Evolutionary conservation across 2,797 vertebrate species (phyloP).

Genomic region (Yasuhikotakia modesta): DNA sequence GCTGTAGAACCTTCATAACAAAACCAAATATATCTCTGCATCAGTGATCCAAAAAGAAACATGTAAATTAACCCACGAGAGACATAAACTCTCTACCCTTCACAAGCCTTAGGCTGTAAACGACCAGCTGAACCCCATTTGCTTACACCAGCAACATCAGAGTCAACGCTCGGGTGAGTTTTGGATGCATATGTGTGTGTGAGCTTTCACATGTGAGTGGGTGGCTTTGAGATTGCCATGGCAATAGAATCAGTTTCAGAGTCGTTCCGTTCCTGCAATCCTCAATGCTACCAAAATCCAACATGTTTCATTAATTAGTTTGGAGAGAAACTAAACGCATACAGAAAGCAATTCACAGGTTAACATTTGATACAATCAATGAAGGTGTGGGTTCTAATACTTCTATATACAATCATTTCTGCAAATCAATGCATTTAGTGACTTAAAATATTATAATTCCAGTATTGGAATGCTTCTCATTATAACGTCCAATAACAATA

Average conservation of each 20-base stretch:
- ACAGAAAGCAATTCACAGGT: slow-evolving; percentile 11
- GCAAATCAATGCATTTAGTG: too few relatives aligned
- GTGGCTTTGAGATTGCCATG: slow-evolving; percentile 41
- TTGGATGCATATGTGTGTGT: slow-evolving; percentile 41
- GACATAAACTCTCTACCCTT: slow-evolving; percentile 27
- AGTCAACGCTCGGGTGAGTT: slow-evolving; percentile 24
- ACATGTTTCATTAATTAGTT: slow-evolving; percentile 9
- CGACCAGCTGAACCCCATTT: slow-evolving; percentile 32
- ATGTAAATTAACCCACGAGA: slow-evolving; percentile 37
- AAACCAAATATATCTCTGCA: slow-evolving; percentile 36
- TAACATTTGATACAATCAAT: neutral
- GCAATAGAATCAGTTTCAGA: slow-evolving; percentile 30
- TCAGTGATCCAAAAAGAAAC: slow-evolving; percentile 34
- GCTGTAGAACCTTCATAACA: slow-evolving; percentile 15
- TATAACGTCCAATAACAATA: too few relatives aligned
- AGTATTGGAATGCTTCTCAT: too few relatives aligned
- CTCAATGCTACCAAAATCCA: slow-evolving; percentile 15
- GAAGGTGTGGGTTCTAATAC: too few relatives aligned
- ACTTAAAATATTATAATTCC: too few relatives aligned
- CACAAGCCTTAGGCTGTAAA: slow-evolving; percentile 21
- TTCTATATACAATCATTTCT: too few relatives aligned
- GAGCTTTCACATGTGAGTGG: slow-evolving; percentile 38
- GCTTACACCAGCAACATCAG: slow-evolving; percentile 26
- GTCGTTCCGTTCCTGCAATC: slow-evolving; percentile 19
- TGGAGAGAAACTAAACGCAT: slow-evolving; percentile 15